Conservation (phyloP, 2,888 invertebrate species). For the Drosophila mettleri region DNA sequence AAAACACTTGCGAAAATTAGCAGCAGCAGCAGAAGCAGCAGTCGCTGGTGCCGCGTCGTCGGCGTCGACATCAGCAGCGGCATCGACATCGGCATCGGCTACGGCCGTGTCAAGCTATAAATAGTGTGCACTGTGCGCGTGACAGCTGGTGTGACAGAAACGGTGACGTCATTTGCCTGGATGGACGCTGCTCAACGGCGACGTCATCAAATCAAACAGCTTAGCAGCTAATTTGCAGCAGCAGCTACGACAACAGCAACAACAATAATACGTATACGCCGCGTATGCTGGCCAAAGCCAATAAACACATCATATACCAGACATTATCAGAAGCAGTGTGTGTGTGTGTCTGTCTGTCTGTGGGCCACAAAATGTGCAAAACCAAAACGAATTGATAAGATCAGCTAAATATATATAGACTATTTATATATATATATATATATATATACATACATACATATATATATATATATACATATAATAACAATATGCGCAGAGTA, state of each 20-base stretch:
- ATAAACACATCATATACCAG: constrained; percentile 28
- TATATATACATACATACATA: constrained; percentile 8
- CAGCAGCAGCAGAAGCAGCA: constrained; percentile 29
- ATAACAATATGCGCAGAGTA: constrained; percentile 50
- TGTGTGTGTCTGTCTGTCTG: constrained; percentile 1
- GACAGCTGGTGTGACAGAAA: constrained; percentile 73
- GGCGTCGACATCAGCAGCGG: background rate
- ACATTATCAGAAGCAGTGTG: constrained; percentile 18
- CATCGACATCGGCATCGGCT: constrained; percentile 5
- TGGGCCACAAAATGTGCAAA: constrained; percentile 18
- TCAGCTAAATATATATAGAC: constrained; percentile 6
- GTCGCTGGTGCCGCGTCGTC: constrained; percentile 16
- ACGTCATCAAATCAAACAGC: constrained; percentile 61
- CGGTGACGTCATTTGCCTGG: constrained; percentile 67
- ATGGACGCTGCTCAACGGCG: constrained; percentile 33
- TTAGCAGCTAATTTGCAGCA: constrained; percentile 31
- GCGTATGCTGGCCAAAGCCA: constrained; percentile 43
- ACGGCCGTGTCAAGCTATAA: constrained; percentile 64
- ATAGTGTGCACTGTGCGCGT: constrained; percentile 72
- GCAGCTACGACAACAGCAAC: constrained; percentile 27
- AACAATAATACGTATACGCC: constrained; percentile 54
- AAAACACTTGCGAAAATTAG: constrained; percentile 80
- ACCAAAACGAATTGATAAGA: constrained; percentile 50
- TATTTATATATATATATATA: constrained; percentile 5
- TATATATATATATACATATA: constrained; percentile 5